phyloP scores from a whole-genome alignment of 2,888 invertebrate genomes.

The Caenorhabditis sulstoni region DNA sequence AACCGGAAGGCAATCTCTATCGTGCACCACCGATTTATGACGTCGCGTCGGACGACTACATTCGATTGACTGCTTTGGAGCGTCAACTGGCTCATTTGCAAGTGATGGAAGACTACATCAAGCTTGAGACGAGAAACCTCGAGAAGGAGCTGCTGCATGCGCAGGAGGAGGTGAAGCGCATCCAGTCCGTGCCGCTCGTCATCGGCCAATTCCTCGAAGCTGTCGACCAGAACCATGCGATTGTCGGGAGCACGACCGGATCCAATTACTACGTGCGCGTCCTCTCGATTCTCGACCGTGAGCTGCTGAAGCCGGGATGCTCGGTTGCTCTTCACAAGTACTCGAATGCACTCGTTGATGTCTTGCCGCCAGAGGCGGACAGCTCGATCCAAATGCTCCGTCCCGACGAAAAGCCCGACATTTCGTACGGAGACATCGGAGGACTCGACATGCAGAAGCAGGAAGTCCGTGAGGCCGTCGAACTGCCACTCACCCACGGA shows the following conservation, averaged over 20 bases:
- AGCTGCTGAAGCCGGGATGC: constrained; percentile 96
- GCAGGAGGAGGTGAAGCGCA: constrained; percentile 93
- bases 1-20: neutral
- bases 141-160: constrained; percentile 99
- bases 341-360: constrained; percentile 99
- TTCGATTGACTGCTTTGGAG: constrained; percentile 84
- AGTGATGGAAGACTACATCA: constrained; percentile 99
- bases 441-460: constrained; percentile 99
- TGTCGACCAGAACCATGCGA: constrained; percentile 98
- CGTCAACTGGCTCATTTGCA: constrained; percentile 96
- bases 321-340: constrained; percentile 99
- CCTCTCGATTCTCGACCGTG: constrained; percentile 96
- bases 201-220: constrained; percentile 99
- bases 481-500: constrained; percentile 96
- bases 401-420: constrained; percentile 88
- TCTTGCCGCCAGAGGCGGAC: constrained; percentile 98
- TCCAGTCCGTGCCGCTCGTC: constrained; percentile 97
- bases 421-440: constrained; percentile 96
- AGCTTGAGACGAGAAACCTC: constrained; percentile 97
- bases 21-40: constrained; percentile 9
- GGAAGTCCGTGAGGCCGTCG: constrained; percentile 97
- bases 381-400: constrained; percentile 98
- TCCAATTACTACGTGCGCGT: constrained; percentile 99
- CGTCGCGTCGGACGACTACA: constrained; percentile 40
- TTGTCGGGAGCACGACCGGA: constrained; percentile 97